Conservation (phyloP, 2,113 vertebrate species). For the Thomomys bottae region DNA sequence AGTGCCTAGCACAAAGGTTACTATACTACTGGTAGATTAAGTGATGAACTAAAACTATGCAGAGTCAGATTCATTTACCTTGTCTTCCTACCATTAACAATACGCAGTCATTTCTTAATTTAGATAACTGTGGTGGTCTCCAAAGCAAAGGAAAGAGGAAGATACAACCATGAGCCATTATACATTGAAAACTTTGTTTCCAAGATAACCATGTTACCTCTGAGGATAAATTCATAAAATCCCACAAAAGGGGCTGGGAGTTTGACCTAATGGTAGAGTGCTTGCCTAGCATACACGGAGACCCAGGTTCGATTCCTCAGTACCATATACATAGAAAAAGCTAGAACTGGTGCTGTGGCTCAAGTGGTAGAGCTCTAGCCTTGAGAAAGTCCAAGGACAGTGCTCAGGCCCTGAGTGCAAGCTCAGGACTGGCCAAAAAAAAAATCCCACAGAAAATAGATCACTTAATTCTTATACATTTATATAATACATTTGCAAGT, state of each 20-base stretch:
- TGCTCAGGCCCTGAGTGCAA: no score
- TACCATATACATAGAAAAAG: no score
- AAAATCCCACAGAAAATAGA: constrained; percentile 34
- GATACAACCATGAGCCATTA: not conserved
- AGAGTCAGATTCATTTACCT: not conserved
- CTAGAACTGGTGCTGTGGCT: no score
- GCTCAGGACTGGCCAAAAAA: no score
- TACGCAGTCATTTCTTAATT: constrained; percentile 3
- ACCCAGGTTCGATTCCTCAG: no score
- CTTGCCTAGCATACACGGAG: no score
- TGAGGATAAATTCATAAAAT: not conserved
- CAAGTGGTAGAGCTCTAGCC: no score
- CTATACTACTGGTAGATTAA: constrained; percentile 10
- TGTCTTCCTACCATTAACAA: not conserved
- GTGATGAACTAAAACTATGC: not conserved
- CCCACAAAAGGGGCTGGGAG: no score
- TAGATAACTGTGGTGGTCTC: not conserved
- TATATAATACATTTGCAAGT: not conserved
- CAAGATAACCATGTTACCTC: constrained; percentile 28
- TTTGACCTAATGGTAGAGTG: no score
- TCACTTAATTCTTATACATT: not conserved
- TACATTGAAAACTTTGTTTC: constrained; percentile 8
- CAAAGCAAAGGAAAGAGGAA: constrained; percentile 19
- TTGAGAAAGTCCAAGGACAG: no score
- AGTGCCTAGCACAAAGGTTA: not conserved